Base-by-base conservation (phyloP, 1,140 invertebrate genomes). In the Brachionus koreanus region DNA sequence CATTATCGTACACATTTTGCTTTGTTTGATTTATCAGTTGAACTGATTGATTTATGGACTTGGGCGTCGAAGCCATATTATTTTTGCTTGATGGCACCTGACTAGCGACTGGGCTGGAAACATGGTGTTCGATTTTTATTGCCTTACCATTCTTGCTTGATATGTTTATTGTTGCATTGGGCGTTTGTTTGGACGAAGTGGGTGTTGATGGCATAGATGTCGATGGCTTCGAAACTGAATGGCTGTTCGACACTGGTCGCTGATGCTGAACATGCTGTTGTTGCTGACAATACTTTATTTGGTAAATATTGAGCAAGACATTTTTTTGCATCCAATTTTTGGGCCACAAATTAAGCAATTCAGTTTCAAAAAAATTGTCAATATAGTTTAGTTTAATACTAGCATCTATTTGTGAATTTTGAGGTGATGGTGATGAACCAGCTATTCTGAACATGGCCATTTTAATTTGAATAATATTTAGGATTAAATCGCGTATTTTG, bases 281-380 rank as follows among this genome's bases (percentile, higher is more conserved):
- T 37, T 37, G 67, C 23, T 72, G 69, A n/a, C 69, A 74, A 46
- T 74, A 74, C 29, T 46, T 74, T 46, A 74, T 74, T 74, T 74
- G 69, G 43, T 74, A 74, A 46, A 74, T 13, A 74, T 74, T 74
- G 10, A 74, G 25, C n/a, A 74, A 33, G 25, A 74, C 69, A 46
- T 74, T 74, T 25, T 74, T 74, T 74, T 74, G 69, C 69, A 74
- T 74, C 69, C 69, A 74, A n/a, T 74, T 74, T 74, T 74, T 74
- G 33, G 69, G 69, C 69, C 69, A 74, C 29, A 74, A 46, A 74
- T 19, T 19, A 19, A 74, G 9, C 43, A 74, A 46, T 74, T 74
- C 69, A 7, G 39, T 74, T 49, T 74, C 69, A 46, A 74, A 74
- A 74, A 74, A 74, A 29, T 74, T 46, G 25, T 74, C 69, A 13